phyloP scores from a whole-genome alignment of 1,140 invertebrate species.

The Drosophila nannoptera region DNA sequence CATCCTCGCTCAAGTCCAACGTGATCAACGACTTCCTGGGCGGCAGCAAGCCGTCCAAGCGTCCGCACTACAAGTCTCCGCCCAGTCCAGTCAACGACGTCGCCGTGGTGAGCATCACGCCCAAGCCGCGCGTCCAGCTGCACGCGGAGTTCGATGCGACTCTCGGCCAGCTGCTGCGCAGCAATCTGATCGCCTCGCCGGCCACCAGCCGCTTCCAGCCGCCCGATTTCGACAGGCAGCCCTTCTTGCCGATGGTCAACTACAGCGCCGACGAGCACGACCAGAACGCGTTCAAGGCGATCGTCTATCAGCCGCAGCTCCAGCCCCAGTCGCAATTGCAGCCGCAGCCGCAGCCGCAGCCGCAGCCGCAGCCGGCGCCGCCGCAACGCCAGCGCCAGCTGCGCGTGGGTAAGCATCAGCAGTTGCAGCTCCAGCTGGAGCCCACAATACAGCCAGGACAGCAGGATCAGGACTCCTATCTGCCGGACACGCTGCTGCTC shows the following conservation, averaged over 20 bases:
- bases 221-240: conserved; percentile 81
- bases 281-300: conserved; percentile 81
- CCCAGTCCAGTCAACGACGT: conserved; percentile 54
- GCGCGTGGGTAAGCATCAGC: too few species aligned
- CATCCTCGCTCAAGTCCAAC: conserved; percentile 53
- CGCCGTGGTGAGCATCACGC: conserved; percentile 70
- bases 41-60: conserved; percentile 64
- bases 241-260: conserved; percentile 82
- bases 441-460: conserved; percentile 50
- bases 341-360: conserved; percentile 47
- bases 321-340: conserved; percentile 28
- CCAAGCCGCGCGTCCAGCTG: conserved; percentile 77
- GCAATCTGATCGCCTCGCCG: conserved; percentile 50
- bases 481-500: conserved; percentile 27
- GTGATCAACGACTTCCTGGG: conserved; percentile 66
- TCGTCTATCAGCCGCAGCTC: conserved; percentile 64
- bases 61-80: conserved; percentile 54
- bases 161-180: conserved; percentile 49
- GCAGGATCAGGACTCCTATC: conserved; percentile 80
- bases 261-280: conserved; percentile 83
- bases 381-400: too few species aligned
- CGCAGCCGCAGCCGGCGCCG: too few species aligned
- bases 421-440: too few species aligned
- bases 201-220: conserved; percentile 72
- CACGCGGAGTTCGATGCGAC: conserved; percentile 59